Percentiles rank a stretch among this genome's conserved stretches.
These are phyloP conservation scores for Butorides virescens DNA, from an alignment of 2,113 vertebrate species.

Conservation along the genomic window DNA sequence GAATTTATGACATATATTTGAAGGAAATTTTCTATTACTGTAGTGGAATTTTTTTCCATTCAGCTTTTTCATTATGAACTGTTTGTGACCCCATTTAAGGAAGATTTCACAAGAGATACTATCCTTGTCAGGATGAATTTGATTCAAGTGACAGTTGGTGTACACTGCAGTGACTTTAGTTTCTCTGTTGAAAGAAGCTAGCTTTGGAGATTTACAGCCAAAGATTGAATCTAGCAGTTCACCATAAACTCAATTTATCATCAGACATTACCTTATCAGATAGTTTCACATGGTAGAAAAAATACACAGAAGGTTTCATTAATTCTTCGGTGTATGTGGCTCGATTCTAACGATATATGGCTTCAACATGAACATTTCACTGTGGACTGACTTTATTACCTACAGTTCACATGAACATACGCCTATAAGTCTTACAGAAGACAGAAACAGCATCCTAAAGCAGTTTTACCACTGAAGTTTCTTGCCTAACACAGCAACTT, in stretches of 20 bases:
- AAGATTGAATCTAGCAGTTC: constrained; percentile 79
- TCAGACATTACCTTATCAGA: constrained; percentile 76
- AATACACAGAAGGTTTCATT: constrained; percentile 72
- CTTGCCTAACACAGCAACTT: background rate
- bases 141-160: constrained; percentile 78
- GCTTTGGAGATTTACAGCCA: constrained; percentile 77
- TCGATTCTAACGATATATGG: constrained; percentile 65
- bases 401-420: constrained; percentile 27
- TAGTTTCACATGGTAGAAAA: constrained; percentile 67
- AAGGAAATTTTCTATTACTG: constrained; percentile 10
- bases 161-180: constrained; percentile 63
- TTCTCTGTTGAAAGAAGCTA: constrained; percentile 70
- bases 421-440: constrained; percentile 46
- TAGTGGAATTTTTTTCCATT: background rate
- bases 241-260: constrained; percentile 83
- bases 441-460: background rate
- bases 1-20: background rate
- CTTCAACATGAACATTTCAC: constrained; percentile 57
- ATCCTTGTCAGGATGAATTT: constrained; percentile 75
- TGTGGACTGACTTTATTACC: constrained; percentile 57
- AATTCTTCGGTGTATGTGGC: constrained; percentile 75
- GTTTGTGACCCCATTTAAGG: constrained; percentile 72
- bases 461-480: background rate
- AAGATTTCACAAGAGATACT: constrained; percentile 68
- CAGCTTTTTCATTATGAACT: constrained; percentile 50